phyloP scores from a whole-genome alignment of 2,113 vertebrate genomes.

The Sinocyclocheilus anshuiensis region DNA sequence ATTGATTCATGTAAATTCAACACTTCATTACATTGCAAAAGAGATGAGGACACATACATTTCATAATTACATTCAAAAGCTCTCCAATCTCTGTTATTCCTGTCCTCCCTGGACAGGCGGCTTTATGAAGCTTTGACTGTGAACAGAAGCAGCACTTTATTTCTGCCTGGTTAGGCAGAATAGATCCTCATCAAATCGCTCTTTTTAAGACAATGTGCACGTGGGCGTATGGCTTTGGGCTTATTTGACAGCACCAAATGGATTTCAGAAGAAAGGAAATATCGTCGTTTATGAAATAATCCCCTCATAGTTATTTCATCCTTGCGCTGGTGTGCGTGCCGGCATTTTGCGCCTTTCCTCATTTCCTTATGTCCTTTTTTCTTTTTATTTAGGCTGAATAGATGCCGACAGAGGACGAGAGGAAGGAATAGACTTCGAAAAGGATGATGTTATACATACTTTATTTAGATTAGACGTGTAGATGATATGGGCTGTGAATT shows the following conservation, averaged over 20 bases:
- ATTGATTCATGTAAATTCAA: not conserved
- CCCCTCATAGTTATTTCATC: constrained; percentile 72
- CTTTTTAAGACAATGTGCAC: constrained; percentile 69
- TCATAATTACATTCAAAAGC: constrained; percentile 43
- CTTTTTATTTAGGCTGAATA: constrained; percentile 31
- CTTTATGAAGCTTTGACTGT: constrained; percentile 29
- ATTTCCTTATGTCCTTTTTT: constrained; percentile 43
- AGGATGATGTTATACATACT: constrained; percentile 67
- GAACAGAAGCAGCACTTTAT: constrained; percentile 49
- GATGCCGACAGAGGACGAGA: constrained; percentile 61
- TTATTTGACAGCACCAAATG: constrained; percentile 77
- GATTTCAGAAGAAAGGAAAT: constrained; percentile 73
- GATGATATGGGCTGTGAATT: constrained; percentile 62
- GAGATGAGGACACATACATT: constrained; percentile 11
- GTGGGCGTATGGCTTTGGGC: constrained; percentile 76
- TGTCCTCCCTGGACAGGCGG: constrained; percentile 17
- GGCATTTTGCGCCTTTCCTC: constrained; percentile 47
- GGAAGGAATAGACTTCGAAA: constrained; percentile 66
- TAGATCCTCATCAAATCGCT: constrained; percentile 67
- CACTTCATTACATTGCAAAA: not conserved
- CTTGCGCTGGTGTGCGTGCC: constrained; percentile 61
- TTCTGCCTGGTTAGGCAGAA: constrained; percentile 52
- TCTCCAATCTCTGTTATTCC: constrained; percentile 9
- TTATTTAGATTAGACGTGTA: constrained; percentile 70
- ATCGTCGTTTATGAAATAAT: constrained; percentile 78